Conservation (phyloP, 2,888 invertebrate species). For the Panorpa germanica region DNA sequence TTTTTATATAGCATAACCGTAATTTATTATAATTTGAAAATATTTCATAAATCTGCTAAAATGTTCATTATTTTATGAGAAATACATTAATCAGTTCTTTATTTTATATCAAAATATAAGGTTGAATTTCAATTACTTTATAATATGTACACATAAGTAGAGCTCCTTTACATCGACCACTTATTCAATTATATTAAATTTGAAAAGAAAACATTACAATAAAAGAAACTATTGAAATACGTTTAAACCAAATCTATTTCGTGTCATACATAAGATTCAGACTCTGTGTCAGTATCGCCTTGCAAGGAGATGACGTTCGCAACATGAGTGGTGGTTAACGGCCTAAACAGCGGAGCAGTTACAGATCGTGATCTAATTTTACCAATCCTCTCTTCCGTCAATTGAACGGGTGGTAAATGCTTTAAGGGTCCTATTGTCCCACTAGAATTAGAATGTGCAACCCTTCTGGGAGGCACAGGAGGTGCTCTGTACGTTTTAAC, state of each 20-base stretch:
- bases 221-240: no score
- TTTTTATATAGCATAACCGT: conserved; percentile 9
- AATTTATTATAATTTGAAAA: no score
- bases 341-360: conserved; percentile 18
- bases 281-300: conserved; percentile 30
- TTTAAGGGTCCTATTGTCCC: conserved; percentile 33
- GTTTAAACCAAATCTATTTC: no score
- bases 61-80: no score
- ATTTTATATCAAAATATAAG: conserved; percentile 3
- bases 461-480: conserved; percentile 35
- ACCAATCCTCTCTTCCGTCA: conserved; percentile 37
- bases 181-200: no score
- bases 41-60: no score
- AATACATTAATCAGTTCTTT: conserved; percentile 1
- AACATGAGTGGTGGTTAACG: conserved; percentile 10
- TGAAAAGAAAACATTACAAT: no score
- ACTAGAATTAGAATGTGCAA: conserved; percentile 29
- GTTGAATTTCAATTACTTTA: no score
- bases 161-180: no score
- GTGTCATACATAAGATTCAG: conserved; percentile 30
- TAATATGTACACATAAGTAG: no score
- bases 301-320: conserved; percentile 23
- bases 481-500: conserved; percentile 28
- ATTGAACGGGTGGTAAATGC: conserved; percentile 44
- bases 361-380: conserved; percentile 27